A percentile compares a stretch with the other conserved stretches of the same genome.
Conservation (phyloP, 92 coral and sea anemone genomes). For the Siderastrea siderea region DNA sequence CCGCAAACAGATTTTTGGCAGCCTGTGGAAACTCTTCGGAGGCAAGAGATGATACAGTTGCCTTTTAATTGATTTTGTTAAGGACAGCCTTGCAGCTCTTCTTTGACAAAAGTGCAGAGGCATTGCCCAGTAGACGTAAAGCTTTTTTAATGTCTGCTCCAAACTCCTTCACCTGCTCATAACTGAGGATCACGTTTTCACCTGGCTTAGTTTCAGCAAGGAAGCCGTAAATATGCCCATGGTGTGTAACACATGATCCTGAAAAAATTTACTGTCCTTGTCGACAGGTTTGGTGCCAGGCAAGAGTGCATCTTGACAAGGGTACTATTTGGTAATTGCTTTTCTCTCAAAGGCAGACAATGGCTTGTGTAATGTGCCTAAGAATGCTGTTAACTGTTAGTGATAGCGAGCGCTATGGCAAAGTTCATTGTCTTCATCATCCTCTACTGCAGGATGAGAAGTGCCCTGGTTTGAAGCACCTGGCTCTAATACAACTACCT, state of each 20-base stretch:
- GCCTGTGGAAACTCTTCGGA: conserved; percentile 73
- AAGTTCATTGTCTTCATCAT: conserved; percentile 26
- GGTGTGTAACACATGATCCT: conserved; percentile 65
- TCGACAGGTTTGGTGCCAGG: background rate
- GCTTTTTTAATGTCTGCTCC: too few relatives aligned
- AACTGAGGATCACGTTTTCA: conserved; percentile 14
- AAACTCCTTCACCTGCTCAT: conserved; percentile 56
- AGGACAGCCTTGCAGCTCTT: conserved; percentile 65
- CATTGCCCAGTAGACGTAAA: too few relatives aligned
- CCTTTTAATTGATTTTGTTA: conserved; percentile 65
- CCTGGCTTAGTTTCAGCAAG: conserved; percentile 46
- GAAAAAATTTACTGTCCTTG: conserved; percentile 40
- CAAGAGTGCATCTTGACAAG: background rate
- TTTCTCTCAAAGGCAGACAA: too few relatives aligned
- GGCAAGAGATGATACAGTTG: conserved; percentile 53
- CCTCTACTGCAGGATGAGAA: conserved; percentile 3
- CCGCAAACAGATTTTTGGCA: conserved; percentile 62
- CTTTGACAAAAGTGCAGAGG: conserved; percentile 53
- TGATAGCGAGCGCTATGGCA: conserved; percentile 33
- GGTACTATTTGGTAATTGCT: too few relatives aligned
- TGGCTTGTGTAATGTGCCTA: background rate
- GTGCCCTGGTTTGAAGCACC: conserved; percentile 30
- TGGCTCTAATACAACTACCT: conserved; percentile 30
- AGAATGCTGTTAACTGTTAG: conserved; percentile 35
- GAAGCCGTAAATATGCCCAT: conserved; percentile 31